A percentile compares a stretch with the other conserved stretches of the same genome.
These are phyloP conservation scores for Catotricha subobsoleta DNA, from an alignment of 2,888 invertebrate species.

Conservation along the genomic window DNA sequence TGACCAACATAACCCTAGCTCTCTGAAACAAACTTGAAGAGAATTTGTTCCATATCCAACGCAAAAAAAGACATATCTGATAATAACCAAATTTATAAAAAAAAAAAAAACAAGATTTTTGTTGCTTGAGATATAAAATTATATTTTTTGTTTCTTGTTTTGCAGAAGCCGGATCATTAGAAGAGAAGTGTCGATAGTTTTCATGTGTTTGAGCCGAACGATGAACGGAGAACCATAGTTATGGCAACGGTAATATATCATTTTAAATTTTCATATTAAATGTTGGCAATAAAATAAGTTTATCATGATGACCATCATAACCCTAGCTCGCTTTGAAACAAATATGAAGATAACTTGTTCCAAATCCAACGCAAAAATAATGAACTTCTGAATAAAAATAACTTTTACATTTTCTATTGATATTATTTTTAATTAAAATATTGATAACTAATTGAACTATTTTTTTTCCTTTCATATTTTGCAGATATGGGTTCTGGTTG, in stretches of 20 bases:
- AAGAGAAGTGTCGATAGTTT: neutral
- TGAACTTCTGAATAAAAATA: neutral
- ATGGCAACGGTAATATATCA: neutral
- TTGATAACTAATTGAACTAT: neutral
- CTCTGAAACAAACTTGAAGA: constrained; percentile 12
- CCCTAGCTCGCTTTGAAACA: constrained; percentile 13
- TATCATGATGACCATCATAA: constrained; percentile 6
- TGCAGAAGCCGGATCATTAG: no score
- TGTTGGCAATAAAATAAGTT: neutral
- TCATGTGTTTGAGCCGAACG: neutral
- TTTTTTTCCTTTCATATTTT: neutral
- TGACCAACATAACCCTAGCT: constrained; percentile 11
- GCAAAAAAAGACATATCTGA: no score
- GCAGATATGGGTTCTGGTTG: no score
- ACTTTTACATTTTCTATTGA: neutral
- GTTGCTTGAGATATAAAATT: no score
- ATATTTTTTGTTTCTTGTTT: no score
- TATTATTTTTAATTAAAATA: neutral
- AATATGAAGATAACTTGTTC: constrained; percentile 12
- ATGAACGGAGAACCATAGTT: neutral
- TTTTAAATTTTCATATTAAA: neutral
- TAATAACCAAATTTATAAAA: no score
- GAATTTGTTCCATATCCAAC: constrained; percentile 12
- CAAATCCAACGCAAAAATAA: constrained; percentile 11
- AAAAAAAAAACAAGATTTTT: no score